Evolutionary conservation across 2,797 vertebrate species (phyloP).

Genomic region (Cetoscarus ocellatus): DNA sequence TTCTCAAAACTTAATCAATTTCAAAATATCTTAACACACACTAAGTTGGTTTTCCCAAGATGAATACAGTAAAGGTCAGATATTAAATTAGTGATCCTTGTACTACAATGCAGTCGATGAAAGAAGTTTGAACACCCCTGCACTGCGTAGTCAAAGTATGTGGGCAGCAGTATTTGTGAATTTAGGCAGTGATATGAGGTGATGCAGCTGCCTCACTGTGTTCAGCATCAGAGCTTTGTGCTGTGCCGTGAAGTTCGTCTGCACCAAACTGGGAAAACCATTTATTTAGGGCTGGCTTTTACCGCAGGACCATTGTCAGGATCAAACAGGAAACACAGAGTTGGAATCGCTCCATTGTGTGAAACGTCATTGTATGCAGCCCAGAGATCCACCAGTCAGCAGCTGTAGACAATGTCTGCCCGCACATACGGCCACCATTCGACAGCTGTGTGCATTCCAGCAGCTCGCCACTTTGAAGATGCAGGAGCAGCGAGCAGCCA

Average conservation of each 20-base stretch:
- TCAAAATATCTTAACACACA: no score
- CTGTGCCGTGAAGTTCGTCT: background rate
- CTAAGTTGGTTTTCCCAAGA: no score
- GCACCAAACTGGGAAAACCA: background rate
- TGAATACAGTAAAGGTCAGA: no score
- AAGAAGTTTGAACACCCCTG: no score
- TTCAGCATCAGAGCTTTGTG: background rate
- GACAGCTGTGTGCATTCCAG: constrained; percentile 1
- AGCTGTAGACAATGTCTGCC: constrained; percentile 8
- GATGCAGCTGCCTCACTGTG: background rate
- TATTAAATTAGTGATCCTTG: no score
- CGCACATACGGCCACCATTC: background rate
- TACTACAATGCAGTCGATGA: no score
- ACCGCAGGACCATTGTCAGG: background rate
- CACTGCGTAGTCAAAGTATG: no score
- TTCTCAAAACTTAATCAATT: no score
- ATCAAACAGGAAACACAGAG: background rate
- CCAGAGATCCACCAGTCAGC: constrained; percentile 9
- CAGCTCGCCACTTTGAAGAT: constrained; percentile 3
- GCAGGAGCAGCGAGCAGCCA: background rate
- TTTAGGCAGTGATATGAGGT: background rate
- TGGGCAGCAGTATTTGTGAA: background rate
- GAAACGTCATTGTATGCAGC: background rate
- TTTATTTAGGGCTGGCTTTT: background rate
- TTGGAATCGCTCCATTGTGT: constrained; percentile 9